Base-by-base conservation (phyloP, 1,140 invertebrate species). In the Grapholita molesta region DNA sequence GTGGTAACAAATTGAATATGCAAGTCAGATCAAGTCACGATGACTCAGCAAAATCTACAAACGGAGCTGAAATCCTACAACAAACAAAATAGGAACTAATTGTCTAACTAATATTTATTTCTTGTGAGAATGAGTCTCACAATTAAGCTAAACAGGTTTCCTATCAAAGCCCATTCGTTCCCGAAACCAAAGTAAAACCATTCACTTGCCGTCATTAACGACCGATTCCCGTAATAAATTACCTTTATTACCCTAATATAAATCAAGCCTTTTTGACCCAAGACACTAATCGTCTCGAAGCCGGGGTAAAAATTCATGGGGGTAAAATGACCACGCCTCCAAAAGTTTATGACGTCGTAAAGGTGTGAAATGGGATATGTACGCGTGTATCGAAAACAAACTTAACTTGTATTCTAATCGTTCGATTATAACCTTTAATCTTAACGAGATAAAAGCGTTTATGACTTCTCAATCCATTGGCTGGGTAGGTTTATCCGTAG, bases 181-280 rank as follows among this genome's bases (percentile, higher is more conserved):
- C 35, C 35, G 35, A 38, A 35, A 42, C n/a, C 38, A 15, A 57
- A 28, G 4, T 4, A 30, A 38, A 67, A 28, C 65, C 57, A 73
- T 73, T 68, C 66, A 73, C n/a, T 25, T 48, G 9, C 23, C 11
- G 25, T 73, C 71, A 73, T 73, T 70, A 70, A 68, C 72, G 72
- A 38, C 66, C 25, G 69, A 73, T 73, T 73, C 72, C 72, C 72
- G 69, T 64, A 68, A 64, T 73, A 73, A 73, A 73, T 73, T 73
- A 73, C 24, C 8, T 70, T 73, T 73, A 73, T 73, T 70, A 64
- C 72, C 66, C 25, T n/a, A 61, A 28, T 33, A 73, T 75, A 75
- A 78, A 78, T 78, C 70, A 77, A 64, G 53, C 68, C 68, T 66
- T 67, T 71, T 75, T 73, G 68, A 69, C 64, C 30, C 32, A 15